Base-by-base conservation (phyloP, 2,888 invertebrate species). In the Panorpa germanica region DNA sequence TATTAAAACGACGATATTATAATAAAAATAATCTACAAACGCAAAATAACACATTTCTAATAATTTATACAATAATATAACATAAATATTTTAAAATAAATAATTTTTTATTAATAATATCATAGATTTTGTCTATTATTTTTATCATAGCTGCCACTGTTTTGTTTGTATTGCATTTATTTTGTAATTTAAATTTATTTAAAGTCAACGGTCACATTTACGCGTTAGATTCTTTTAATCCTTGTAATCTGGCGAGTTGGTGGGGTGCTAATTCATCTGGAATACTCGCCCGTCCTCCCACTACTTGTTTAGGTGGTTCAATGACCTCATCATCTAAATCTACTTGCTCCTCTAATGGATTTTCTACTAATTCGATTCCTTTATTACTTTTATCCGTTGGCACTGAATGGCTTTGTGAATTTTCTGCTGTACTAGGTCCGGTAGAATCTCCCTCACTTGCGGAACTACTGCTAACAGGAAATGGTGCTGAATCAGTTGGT, bases 221-320 rank as follows among this genome's bases (percentile, higher is more conserved):
- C 60, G 86, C 86, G 55, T 85, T 85, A 36, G 86, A 86, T 56
- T 86, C 86, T 53, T 86, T 86, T 35, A 86, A 65, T 50, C 81
- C 78, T 48, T 85, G 82, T 43, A 86, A 66, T 49, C 82, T 70
- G 36, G 83, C 85, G 44, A 86, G 63, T 51, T 85, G 85, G 47
- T 83, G 81, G 16, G 83, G 81, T 45, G 83, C 85, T 37, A 86
- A 62, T 52, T 85, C 86, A 54, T 85, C 85, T 21, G 85, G 85
- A 49, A 85, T 80, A 43, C 77, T 78, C 35, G 80, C 80, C 34
- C 80, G 62, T 25, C 80, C 78, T 15, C 77, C 80, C 8, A 77
- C 71, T 3, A 77, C 68, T 39, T 71, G 70, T 28, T 69, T 65
- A n/a, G 73, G 70, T 13, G 68, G 61, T 2, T 59, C 59, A 23